Percentiles rank a stretch among this genome's conserved stretches.
These are phyloP conservation scores for Acanthisitta chloris DNA, from an alignment of 2,113 vertebrate species.

Conservation along the genomic window DNA sequence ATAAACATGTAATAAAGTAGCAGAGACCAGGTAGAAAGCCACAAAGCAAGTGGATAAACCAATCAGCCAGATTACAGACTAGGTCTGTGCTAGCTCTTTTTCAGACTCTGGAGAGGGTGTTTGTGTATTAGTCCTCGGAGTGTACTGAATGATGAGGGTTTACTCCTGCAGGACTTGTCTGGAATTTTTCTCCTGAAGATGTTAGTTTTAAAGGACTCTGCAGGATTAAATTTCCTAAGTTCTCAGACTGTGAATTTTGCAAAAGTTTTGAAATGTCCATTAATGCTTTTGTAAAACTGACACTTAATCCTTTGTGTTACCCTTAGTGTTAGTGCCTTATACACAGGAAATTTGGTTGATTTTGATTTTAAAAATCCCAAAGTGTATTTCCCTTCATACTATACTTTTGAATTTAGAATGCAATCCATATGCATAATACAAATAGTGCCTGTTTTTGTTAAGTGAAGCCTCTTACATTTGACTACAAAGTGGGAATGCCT, in stretches of 20 bases:
- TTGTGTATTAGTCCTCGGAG: background rate
- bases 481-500: background rate
- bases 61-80: background rate
- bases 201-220: background rate
- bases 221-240: background rate
- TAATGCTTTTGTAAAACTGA: background rate
- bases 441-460: background rate
- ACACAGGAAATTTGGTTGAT: background rate
- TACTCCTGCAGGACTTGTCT: background rate
- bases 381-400: background rate
- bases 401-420: background rate
- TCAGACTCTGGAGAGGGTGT: background rate
- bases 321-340: background rate
- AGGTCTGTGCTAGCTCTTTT: background rate
- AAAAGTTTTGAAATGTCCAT: background rate
- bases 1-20: background rate
- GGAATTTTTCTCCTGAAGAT: background rate
- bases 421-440: background rate
- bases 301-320: background rate
- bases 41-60: background rate
- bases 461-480: background rate
- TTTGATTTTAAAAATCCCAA: background rate
- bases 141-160: background rate
- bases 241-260: background rate
- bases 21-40: background rate